A percentile compares a stretch with the other conserved stretches of the same genome.
These are phyloP conservation scores for Siniperca obscura DNA, from an alignment of 2,797 vertebrate species.

Conservation along the genomic window DNA sequence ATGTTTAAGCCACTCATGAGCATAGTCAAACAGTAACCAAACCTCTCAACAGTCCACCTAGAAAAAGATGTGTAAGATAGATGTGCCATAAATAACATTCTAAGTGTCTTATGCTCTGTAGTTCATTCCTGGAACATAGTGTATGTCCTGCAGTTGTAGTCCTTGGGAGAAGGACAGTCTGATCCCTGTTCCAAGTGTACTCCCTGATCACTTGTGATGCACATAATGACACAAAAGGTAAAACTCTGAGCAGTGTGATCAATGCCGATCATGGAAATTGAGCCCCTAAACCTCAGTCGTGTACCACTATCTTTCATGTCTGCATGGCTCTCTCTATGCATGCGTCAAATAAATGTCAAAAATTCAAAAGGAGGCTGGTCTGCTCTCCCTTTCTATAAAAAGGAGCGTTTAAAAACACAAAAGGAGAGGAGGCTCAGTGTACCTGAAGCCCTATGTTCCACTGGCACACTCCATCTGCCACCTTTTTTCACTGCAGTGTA, in stretches of 20 bases:
- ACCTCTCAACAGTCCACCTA: background rate
- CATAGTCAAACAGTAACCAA: too few species aligned
- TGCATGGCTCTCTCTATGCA: slow-evolving; percentile 32
- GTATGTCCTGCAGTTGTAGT: slow-evolving; percentile 11
- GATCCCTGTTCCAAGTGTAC: slow-evolving; percentile 10
- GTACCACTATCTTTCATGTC: slow-evolving; percentile 52
- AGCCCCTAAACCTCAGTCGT: slow-evolving; percentile 44
- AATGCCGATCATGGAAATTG: slow-evolving; percentile 62
- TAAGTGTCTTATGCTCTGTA: background rate
- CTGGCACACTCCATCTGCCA: slow-evolving; percentile 5
- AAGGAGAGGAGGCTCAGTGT: slow-evolving; percentile 36
- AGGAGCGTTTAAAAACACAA: slow-evolving; percentile 50
- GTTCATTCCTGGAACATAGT: background rate
- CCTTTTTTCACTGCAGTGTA: background rate
- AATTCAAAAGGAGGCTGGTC: slow-evolving; percentile 51
- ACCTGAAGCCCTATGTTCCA: slow-evolving; percentile 42
- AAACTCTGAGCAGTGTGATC: slow-evolving; percentile 53
- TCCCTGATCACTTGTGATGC: slow-evolving; percentile 37
- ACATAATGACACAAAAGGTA: slow-evolving; percentile 53
- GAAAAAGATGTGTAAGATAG: background rate
- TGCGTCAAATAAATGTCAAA: slow-evolving; percentile 63
- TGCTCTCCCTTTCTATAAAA: slow-evolving; percentile 27
- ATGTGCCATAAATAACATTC: background rate
- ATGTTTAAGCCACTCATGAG: background rate
- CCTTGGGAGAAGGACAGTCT: background rate